Percentiles rank a stretch among this genome's conserved stretches.
Evolutionary conservation across 2,888 invertebrate genomes (phyloP).

Genomic region (Palloptera scutellata): DNA sequence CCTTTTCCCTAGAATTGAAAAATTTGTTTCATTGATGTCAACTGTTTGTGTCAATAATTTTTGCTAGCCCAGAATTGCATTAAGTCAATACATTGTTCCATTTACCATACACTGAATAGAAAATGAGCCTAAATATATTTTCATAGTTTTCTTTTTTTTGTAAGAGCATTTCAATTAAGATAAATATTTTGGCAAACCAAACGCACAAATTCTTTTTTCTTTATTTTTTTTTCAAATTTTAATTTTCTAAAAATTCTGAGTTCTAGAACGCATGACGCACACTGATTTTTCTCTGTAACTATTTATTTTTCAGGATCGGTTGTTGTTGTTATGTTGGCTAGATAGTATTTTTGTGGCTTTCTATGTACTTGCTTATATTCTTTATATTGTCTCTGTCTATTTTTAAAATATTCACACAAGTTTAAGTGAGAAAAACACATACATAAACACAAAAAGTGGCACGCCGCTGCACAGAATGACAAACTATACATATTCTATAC

Average conservation of each 20-base stretch:
- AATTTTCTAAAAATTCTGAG: no score
- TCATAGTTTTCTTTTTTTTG: background rate
- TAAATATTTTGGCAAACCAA: no score
- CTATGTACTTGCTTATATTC: conserved; percentile 4
- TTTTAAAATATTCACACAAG: conserved; percentile 33
- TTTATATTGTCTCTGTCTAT: conserved; percentile 23
- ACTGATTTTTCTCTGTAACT: conserved; percentile 8
- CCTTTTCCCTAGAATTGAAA: no score
- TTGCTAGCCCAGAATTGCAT: background rate
- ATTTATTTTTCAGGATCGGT: conserved; percentile 2
- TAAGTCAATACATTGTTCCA: background rate
- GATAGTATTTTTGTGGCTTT: conserved; percentile 6
- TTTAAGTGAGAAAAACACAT: no score
- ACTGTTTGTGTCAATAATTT: background rate
- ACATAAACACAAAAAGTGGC: no score
- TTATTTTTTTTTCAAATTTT: no score
- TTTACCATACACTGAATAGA: background rate
- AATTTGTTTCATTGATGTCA: background rate
- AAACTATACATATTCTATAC: no score
- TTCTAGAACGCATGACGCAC: background rate
- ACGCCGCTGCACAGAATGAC: no score
- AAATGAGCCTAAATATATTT: conserved; percentile 32
- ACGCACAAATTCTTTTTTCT: no score
- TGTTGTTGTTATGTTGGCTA: conserved; percentile 11
- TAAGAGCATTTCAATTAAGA: no score